phyloP scores from a whole-genome alignment of 2,797 vertebrate species.

The Eulemur albifrons region DNA sequence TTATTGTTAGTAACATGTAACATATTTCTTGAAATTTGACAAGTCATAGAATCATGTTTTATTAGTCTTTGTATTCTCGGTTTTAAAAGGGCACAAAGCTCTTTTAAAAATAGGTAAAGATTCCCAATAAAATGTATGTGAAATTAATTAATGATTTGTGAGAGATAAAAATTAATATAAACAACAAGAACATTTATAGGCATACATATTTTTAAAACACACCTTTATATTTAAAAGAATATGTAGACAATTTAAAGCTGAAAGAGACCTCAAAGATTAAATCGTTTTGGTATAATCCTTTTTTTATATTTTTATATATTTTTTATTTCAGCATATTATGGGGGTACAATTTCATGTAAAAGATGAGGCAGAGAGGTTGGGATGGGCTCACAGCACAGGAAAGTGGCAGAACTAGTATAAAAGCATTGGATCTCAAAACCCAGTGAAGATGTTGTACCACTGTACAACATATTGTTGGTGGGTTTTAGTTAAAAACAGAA shows the following conservation, averaged over 20 bases:
- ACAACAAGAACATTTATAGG: background rate
- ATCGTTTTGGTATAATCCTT: background rate
- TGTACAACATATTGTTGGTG: background rate
- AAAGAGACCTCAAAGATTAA: background rate
- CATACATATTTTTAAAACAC: background rate
- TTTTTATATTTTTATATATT: too few relatives aligned
- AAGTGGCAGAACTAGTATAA: background rate
- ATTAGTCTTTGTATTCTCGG: background rate
- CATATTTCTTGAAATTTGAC: background rate
- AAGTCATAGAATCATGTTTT: background rate
- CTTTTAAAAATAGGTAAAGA: conserved; percentile 2
- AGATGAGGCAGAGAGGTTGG: background rate
- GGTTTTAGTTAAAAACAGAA: background rate
- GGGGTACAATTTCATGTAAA: background rate
- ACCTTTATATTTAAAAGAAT: background rate
- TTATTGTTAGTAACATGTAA: background rate
- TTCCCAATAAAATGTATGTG: background rate
- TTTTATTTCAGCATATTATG: too few relatives aligned
- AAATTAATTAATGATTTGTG: background rate
- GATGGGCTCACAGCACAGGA: background rate
- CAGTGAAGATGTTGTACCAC: background rate
- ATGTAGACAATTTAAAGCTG: background rate
- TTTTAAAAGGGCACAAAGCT: background rate
- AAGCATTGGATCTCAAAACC: background rate
- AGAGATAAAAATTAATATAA: background rate